These are phyloP conservation scores for Himalopsyche kuldschensis DNA, from an alignment of 2,888 invertebrate species.

Conservation along the genomic window DNA sequence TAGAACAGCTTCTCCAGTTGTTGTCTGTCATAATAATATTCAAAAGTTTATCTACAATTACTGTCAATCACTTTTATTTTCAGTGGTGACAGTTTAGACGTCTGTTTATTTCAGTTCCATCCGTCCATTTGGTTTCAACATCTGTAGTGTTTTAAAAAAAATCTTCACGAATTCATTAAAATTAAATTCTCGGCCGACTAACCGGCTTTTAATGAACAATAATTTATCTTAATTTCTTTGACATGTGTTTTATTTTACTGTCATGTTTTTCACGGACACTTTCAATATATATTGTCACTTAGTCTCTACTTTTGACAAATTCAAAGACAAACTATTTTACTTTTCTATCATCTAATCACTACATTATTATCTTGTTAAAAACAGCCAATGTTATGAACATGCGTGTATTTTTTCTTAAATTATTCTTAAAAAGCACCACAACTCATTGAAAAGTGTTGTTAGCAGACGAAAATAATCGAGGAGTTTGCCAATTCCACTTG, in stretches of 20 bases:
- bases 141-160: not conserved
- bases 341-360: no score
- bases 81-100: not conserved
- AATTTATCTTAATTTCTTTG: not conserved
- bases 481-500: not conserved
- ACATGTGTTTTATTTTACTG: not conserved
- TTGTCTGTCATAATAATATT: not conserved
- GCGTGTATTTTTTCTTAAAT: no score
- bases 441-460: not conserved
- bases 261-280: not conserved
- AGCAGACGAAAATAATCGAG: not conserved
- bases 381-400: no score
- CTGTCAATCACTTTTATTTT: not conserved
- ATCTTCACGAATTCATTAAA: not conserved
- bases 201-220: not conserved
- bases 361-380: no score
- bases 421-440: not conserved
- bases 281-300: not conserved
- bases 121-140: not conserved
- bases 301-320: not conserved
- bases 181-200: not conserved
- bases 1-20: not conserved
- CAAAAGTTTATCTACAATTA: not conserved
- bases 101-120: not conserved
- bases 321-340: not conserved